A percentile compares a stretch with the other conserved stretches of the same genome.
phyloP scores from a whole-genome alignment of 2,797 vertebrate species.

The Mus minutoides region DNA sequence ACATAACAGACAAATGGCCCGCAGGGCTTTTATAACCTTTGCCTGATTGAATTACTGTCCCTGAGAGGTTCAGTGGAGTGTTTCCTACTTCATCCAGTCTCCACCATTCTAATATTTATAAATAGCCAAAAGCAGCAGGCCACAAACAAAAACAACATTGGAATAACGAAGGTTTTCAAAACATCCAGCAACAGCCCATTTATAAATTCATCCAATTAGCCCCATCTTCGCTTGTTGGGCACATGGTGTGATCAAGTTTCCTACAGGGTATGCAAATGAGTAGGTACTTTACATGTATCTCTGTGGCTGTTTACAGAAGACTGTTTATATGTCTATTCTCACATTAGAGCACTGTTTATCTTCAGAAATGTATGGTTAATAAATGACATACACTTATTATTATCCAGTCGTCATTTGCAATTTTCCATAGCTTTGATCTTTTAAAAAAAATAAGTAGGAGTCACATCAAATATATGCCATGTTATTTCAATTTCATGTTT shows the following conservation, averaged over 20 bases:
- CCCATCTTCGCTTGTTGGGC: not conserved
- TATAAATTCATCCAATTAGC: constrained; percentile 16
- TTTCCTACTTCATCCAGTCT: constrained; percentile 60
- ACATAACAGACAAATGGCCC: constrained; percentile 68
- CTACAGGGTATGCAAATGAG: constrained; percentile 17
- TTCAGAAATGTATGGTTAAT: not conserved
- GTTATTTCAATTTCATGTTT: constrained; percentile 53
- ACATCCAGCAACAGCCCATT: not conserved
- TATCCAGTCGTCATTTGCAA: not conserved
- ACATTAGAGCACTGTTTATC: not conserved
- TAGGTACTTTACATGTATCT: not conserved
- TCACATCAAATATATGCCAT: not conserved
- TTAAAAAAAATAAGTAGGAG: not conserved
- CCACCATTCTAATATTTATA: constrained; percentile 70
- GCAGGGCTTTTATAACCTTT: constrained; percentile 73
- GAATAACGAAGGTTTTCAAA: constrained; percentile 26
- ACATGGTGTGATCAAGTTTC: not conserved
- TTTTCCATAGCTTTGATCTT: constrained; percentile 1
- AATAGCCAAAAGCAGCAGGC: constrained; percentile 65
- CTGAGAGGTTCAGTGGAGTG: constrained; percentile 56
- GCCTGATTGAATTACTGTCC: constrained; percentile 73
- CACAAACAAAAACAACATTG: constrained; percentile 17
- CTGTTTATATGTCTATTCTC: not conserved
- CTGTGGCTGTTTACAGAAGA: not conserved
- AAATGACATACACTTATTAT: constrained; percentile 10